These are phyloP conservation scores for Megalops cyprinoides DNA, from an alignment of 2,797 vertebrate species.

Conservation along the genomic window DNA sequence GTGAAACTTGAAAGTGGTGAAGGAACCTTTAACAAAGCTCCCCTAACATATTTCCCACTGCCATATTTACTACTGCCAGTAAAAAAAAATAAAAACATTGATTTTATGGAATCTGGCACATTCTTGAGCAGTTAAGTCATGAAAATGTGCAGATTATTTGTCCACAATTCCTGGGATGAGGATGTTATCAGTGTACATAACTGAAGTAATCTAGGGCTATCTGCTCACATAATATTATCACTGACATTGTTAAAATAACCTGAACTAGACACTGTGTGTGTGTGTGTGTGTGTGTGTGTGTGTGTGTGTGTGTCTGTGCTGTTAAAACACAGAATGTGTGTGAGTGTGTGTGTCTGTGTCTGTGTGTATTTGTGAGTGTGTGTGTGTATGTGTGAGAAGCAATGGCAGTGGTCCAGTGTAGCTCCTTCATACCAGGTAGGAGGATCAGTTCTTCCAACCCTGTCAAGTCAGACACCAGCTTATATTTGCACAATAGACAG, in stretches of 20 bases:
- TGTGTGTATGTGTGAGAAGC: background rate
- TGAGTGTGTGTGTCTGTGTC: background rate
- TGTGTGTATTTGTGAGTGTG: background rate
- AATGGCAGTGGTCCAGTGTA: background rate
- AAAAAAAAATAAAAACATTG: background rate
- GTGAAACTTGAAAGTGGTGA: background rate
- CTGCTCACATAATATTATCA: background rate
- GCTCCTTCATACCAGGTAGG: background rate
- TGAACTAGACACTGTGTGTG: too few species aligned
- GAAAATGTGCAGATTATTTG: background rate
- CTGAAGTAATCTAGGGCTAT: background rate
- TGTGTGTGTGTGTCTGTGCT: background rate
- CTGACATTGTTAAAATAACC: background rate
- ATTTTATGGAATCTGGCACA: conserved; percentile 1
- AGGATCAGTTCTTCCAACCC: background rate
- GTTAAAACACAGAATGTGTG: too few species aligned
- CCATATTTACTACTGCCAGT: background rate
- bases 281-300: background rate
- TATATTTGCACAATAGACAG: background rate
- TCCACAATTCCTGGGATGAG: background rate
- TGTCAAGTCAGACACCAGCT: background rate
- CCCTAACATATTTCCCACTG: background rate
- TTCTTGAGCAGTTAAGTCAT: background rate
- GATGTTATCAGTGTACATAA: background rate
- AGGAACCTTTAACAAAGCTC: background rate